phyloP scores from a whole-genome alignment of 2,113 vertebrate genomes.

The Rattus rattus region DNA sequence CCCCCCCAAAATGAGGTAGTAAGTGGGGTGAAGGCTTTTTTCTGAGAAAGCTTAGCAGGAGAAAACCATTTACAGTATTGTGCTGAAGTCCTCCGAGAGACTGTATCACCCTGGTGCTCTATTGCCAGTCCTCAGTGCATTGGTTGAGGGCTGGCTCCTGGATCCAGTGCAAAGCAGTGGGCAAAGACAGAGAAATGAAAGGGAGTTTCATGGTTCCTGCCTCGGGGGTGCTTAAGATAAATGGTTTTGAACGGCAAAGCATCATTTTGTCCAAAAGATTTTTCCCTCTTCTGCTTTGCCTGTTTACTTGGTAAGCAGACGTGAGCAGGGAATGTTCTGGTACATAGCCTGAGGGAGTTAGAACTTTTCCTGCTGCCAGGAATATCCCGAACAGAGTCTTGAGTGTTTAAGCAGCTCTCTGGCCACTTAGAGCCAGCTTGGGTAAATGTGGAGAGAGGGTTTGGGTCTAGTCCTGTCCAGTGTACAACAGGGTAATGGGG shows the following conservation, averaged over 20 bases:
- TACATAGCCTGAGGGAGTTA: conserved; percentile 73
- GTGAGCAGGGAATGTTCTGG: conserved; percentile 77
- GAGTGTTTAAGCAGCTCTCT: conserved; percentile 51
- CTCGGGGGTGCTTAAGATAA: conserved; percentile 25
- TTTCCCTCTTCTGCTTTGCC: conserved; percentile 68
- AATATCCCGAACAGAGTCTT: conserved; percentile 74
- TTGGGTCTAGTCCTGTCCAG: not conserved
- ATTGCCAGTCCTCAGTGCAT: not conserved
- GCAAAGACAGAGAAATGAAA: conserved; percentile 31
- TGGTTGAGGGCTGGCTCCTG: not conserved
- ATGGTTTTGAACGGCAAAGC: conserved; percentile 63
- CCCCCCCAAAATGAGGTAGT: not conserved
- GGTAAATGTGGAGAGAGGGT: not conserved
- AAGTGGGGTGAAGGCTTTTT: not conserved
- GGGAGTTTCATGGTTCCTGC: conserved; percentile 45
- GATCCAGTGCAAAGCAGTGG: not conserved
- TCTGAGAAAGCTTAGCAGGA: not conserved
- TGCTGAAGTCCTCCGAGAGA: not conserved
- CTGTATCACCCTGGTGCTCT: not conserved
- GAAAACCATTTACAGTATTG: conserved; percentile 11
- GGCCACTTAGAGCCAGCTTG: conserved; percentile 38
- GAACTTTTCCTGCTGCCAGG: conserved; percentile 71
- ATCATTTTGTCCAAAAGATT: conserved; percentile 68
- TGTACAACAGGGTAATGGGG: conserved; percentile 6
- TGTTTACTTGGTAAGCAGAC: conserved; percentile 79